phyloP scores from a whole-genome alignment of 2,113 vertebrate genomes.

The Trichomycterus rosablanca region DNA sequence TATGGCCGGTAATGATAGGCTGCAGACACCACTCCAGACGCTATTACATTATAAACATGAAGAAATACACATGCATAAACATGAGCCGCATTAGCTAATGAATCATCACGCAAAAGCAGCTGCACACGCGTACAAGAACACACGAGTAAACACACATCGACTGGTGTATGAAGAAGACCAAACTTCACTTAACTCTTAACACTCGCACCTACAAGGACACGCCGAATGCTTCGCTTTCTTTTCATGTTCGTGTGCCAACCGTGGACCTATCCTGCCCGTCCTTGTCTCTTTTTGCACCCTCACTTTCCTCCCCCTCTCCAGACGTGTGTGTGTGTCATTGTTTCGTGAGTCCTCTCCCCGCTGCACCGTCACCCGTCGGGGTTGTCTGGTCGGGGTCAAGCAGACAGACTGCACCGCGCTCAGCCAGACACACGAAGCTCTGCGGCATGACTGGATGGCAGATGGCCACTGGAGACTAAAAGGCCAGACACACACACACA shows the following conservation, averaged over 20 bases:
- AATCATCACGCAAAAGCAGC: neutral
- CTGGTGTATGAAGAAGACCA: neutral
- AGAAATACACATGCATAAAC: constrained; percentile 15
- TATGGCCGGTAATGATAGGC: constrained; percentile 31
- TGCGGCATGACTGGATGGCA: constrained; percentile 71
- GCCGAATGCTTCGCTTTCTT: constrained; percentile 54
- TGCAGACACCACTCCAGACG: constrained; percentile 42
- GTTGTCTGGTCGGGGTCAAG: constrained; percentile 45
- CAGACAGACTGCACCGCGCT: constrained; percentile 40
- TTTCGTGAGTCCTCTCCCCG: constrained; percentile 15
- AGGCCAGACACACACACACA: constrained; percentile 47
- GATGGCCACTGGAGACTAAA: constrained; percentile 81
- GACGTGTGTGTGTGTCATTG: constrained; percentile 30
- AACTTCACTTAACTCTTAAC: constrained; percentile 43
- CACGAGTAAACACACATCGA: neutral
- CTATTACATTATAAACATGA: constrained; percentile 22
- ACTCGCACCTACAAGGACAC: constrained; percentile 40
- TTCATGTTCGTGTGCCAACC: constrained; percentile 63
- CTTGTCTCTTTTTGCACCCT: constrained; percentile 22
- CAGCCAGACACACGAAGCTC: constrained; percentile 46
- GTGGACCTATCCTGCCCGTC: constrained; percentile 35
- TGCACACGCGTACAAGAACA: neutral
- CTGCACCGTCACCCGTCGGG: constrained; percentile 29
- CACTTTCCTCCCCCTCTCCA: constrained; percentile 33
- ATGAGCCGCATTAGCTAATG: neutral